These are phyloP conservation scores for Egretta garzetta DNA, from an alignment of 2,113 vertebrate genomes.

Conservation along the genomic window DNA sequence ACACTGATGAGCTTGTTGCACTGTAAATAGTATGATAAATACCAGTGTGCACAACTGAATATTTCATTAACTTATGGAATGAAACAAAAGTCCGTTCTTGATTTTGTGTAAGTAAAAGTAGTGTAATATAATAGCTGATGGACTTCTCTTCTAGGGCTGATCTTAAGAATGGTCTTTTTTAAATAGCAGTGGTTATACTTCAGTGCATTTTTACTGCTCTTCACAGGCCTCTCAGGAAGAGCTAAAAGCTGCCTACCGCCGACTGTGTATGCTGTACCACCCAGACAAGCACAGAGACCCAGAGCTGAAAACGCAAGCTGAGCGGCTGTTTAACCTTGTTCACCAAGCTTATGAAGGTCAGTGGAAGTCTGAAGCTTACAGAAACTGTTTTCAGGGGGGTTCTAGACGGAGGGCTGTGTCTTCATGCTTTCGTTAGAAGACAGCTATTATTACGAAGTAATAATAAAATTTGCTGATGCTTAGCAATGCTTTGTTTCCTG, in stretches of 20 bases:
- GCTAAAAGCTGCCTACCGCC: constrained; percentile 92
- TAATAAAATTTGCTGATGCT: not conserved
- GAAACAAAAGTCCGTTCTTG: not conserved
- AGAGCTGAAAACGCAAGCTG: constrained; percentile 91
- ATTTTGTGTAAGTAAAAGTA: not conserved
- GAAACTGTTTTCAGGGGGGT: not conserved
- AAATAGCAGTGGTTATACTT: not conserved
- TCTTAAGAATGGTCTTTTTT: not conserved
- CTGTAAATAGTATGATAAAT: not conserved
- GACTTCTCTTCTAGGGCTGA: not conserved
- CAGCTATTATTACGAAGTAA: not conserved
- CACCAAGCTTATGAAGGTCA: constrained; percentile 98
- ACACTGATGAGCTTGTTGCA: not conserved
- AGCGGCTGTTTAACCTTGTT: constrained; percentile 93
- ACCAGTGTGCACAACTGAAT: not conserved
- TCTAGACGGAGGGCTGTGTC: not conserved
- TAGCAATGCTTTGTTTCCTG: not conserved
- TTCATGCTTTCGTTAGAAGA: not conserved
- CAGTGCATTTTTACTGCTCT: constrained; percentile 4
- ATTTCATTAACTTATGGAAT: not conserved
- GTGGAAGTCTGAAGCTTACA: not conserved
- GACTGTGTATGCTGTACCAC: constrained; percentile 97
- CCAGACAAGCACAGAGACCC: constrained; percentile 98
- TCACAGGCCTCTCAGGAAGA: constrained; percentile 93
- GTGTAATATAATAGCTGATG: not conserved